Conservation (phyloP, 2,797 vertebrate species). For the Buceros bicornis region DNA sequence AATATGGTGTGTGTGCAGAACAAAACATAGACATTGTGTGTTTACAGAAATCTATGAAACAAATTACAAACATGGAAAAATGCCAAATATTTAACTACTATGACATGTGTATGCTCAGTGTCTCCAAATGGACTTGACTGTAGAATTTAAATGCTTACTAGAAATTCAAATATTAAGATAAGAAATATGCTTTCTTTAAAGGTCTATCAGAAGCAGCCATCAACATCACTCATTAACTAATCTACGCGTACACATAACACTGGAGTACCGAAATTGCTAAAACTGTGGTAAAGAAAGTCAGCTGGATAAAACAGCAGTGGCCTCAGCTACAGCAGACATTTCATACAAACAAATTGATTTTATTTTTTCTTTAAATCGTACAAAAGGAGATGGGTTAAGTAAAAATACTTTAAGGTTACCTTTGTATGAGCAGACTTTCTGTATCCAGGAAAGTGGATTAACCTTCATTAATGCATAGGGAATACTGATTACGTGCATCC, state of each 20-base stretch:
- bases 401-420: conserved; percentile 76
- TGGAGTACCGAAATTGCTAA: not conserved
- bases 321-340: not conserved
- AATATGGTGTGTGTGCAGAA: not conserved
- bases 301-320: not conserved
- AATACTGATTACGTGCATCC: conserved; percentile 96
- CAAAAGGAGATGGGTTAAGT: not conserved
- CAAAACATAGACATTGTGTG: not conserved
- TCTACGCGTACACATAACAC: not conserved
- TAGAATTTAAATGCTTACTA: not conserved
- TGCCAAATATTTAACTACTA: not conserved
- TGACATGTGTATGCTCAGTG: accelerated
- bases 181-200: not conserved
- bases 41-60: not conserved
- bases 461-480: conserved; percentile 98
- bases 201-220: not conserved
- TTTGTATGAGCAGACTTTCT: conserved; percentile 95
- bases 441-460: conserved; percentile 98
- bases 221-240: not conserved
- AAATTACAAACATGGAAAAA: not conserved
- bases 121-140: not conserved
- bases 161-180: not conserved
- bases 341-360: not conserved
- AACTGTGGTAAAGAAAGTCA: not conserved
- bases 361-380: not conserved